Conservation (phyloP, 2,797 vertebrate species). For the Rousettus madagascariensis region DNA sequence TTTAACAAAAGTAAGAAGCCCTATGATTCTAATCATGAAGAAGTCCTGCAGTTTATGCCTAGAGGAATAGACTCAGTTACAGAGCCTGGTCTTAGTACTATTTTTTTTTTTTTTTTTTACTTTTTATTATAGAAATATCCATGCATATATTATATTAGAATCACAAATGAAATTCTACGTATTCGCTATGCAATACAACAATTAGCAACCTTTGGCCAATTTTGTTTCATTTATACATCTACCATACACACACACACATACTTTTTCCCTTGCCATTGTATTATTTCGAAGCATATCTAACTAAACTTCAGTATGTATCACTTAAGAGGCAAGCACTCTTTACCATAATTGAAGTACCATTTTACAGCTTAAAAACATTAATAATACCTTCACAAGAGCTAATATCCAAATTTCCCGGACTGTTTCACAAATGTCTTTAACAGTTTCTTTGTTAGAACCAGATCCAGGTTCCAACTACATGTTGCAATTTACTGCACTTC, state of each 20-base stretch:
- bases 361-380: constrained; percentile 20
- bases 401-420: not conserved
- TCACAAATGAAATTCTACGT: not conserved
- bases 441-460: not conserved
- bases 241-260: not conserved
- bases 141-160: not conserved
- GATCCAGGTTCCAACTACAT: not conserved
- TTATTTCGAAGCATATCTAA: not conserved
- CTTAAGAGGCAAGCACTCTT: not conserved
- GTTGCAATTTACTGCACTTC: not conserved
- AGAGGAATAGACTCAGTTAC: not conserved
- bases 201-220: not conserved
- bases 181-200: constrained; percentile 6
- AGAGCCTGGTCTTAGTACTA: not conserved
- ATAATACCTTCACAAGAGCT: not conserved
- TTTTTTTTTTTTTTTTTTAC: not conserved
- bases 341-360: not conserved
- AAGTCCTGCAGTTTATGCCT: not conserved
- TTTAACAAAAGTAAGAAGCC: not conserved
- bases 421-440: not conserved
- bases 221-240: not conserved
- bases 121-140: not conserved
- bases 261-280: not conserved
- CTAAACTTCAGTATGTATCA: not conserved
- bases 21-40: not conserved